Evolutionary conservation across 2,113 vertebrate genomes (phyloP), one percentile per base, ranked within the genome.

Genomic region (Cephalopterus ornatus): DNA sequence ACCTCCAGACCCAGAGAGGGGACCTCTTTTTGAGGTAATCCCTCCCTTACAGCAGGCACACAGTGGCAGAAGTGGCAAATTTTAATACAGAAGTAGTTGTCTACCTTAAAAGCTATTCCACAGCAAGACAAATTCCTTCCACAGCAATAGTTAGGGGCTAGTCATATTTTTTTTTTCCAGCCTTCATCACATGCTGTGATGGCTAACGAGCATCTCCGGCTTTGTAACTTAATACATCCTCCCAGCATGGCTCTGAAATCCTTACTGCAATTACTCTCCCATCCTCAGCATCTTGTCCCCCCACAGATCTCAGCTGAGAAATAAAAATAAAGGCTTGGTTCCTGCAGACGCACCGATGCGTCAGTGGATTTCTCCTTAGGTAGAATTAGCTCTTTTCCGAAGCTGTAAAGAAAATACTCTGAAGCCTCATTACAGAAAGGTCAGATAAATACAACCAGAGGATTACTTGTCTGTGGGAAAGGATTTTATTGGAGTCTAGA

Each of bases 401-500:
- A 96, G 86, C 77, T 92, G 84, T 92, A 95, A 92, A 89, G 76
- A 97, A 93, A 94, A 94, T 90, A 62, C 92, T 91, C 86, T 37
- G 80, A 86, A 91, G 83, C 47, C 83, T 92, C 65, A 79, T 96
- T 94, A 95, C 16, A 44, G 86, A 96, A 96, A 97, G 96, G 93
- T 94, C 91, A 96, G 86, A 95, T 89, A 96, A 95, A 96, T 93
- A 94, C 91, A 96, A 87, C 85, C 50, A 77, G 65, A 92, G 76
- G 65, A 93, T 95, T 90, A 52, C 59, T 93, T 70, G 91, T 91
- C 92, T 96, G 88, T 97, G 96, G 94, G 95, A 97, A 97, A 95
- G 83, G 89, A 91, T 91, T 96, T 96, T 91, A 94, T 78, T 97
- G 92, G 88, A 95, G 86, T 65, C 93, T 74, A 65, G 95, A 92